These are phyloP conservation scores for Ochropacha duplaris DNA, from an alignment of 2,888 invertebrate genomes.

Conservation along the genomic window DNA sequence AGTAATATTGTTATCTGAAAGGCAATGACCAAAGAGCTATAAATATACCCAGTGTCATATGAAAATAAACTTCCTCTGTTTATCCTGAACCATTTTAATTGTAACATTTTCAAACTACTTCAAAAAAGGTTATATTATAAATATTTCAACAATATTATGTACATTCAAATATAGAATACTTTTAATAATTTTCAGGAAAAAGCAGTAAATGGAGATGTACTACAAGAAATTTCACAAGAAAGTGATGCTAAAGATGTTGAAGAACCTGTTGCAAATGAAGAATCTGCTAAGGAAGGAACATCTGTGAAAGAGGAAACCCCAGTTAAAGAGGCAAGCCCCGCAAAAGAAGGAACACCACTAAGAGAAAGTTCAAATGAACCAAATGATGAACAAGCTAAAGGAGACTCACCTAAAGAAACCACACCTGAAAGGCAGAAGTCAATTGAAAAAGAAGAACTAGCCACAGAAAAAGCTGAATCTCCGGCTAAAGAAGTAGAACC, in stretches of 20 bases:
- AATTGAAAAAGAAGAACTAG: constrained; percentile 44
- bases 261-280: constrained; percentile 35
- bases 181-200: constrained; percentile 44
- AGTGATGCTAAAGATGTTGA: constrained; percentile 38
- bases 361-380: constrained; percentile 45
- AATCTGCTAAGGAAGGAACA: constrained; percentile 35
- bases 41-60: background rate
- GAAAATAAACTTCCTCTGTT: background rate
- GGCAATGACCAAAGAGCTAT: background rate
- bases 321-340: constrained; percentile 36
- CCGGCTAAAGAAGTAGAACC: constrained; percentile 51
- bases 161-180: background rate
- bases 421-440: constrained; percentile 49
- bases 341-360: constrained; percentile 40
- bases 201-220: constrained; percentile 65
- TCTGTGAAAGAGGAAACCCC: constrained; percentile 36
- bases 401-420: constrained; percentile 24
- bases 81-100: too few relatives aligned
- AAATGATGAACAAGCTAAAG: constrained; percentile 25
- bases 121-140: too few relatives aligned
- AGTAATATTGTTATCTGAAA: background rate
- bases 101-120: too few relatives aligned
- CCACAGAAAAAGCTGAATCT: constrained; percentile 37
- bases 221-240: constrained; percentile 53
- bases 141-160: background rate